Base-by-base conservation (phyloP, 2,888 invertebrate species). In the Kuschelorhynchus macadamiae region DNA sequence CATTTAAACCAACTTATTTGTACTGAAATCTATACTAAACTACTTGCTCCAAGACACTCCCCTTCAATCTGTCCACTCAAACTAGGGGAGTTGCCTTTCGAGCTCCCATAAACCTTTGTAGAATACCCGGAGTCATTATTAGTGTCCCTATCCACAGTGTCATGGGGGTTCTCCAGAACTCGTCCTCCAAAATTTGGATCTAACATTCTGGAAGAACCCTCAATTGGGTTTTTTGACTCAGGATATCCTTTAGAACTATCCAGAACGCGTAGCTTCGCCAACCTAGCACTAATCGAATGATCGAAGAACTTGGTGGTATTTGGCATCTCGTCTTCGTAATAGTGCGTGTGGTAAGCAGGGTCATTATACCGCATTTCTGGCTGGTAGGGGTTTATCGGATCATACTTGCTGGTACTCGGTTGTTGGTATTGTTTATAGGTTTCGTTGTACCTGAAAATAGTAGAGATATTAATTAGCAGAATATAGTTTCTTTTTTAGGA, bases 51-150 rank as follows among this genome's bases (percentile, higher is more conserved):
- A 36, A 83, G 71, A 72, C 80, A 81, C 60, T 81, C 81, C 21
- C 78, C 78, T 60, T 82, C 81, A 47, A 79, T 80, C 74, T 82
- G 81, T 41, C 89, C 89, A 32, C 91, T 91, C 49, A 92, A 85
- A 79, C 91, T 91, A 1, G 92, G 92, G n/a, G 91, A 91, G 21
- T 92, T 91, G 0, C 92, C 91, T 77, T 92, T 90, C 5, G 91
- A 91, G 72, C 92, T 92, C 0, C 91, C 92, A 72, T 92, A 92
- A 74, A 92, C 91, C 78, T 92, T 91, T 36, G 93, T 93, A 76
- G 93, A 93, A 81, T 94, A 94, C 0, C 94, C 94, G 0, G 94
- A 94, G 82, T 95, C 94, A 73, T 93, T 93, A 79, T 91, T 93
- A 0, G 90, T 89, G 76, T 91, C 91, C 56, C 89, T 82, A 74